Evolutionary conservation across 2,888 invertebrate species (phyloP), one percentile per base, ranked within the genome.

Genomic region (Drosophila affinis): DNA sequence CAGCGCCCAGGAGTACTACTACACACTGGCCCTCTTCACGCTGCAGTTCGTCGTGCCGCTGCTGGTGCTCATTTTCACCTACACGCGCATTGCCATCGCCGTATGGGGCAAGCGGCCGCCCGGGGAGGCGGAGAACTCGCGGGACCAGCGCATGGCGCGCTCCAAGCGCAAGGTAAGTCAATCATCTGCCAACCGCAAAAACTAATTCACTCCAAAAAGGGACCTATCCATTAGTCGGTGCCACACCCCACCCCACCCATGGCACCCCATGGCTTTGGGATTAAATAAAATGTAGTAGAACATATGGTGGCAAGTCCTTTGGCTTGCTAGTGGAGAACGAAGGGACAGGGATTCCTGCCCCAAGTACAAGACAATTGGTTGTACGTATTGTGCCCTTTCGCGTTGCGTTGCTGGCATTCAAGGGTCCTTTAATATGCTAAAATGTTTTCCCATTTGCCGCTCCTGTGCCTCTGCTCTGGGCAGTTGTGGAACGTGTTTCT

Each of bases 71-170:
- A 93, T 97, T 64, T 96, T 96, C 91, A 97, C 98, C 0, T 98
- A 98, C 90, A 95, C 95, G 2, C 94, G 96, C 78, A 98, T 98
- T 71, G 97, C 96, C 0, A 93, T 96, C 55, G 95, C 96, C 14
- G 97, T 98, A 51, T 97, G 97, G 97, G 97, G 97, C 24, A 96
- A 96, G 76, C 93, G 95, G 45, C 95, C 96, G 9, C 97, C 98
- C 0, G 98, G 98, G 0, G 98, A 98, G 91, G 97, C 97, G 0
- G 96, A 97, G 90, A 95, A 96, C 71, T 94, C 94, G 7, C 93
- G 98, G 51, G 98, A 98, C 92, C 95, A 95, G 77, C 93, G 97
- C 53, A 95, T 97, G 93, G 97, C 97, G 10, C 94, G 95, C 76
- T 97, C 97, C 3, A 98, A 98, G 91, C 93, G 96, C 92, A 97